A percentile compares a stretch with the other conserved stretches of the same genome.
These are phyloP conservation scores for Pituophis catenifer DNA, from an alignment of 2,113 vertebrate genomes.

Conservation along the genomic window DNA sequence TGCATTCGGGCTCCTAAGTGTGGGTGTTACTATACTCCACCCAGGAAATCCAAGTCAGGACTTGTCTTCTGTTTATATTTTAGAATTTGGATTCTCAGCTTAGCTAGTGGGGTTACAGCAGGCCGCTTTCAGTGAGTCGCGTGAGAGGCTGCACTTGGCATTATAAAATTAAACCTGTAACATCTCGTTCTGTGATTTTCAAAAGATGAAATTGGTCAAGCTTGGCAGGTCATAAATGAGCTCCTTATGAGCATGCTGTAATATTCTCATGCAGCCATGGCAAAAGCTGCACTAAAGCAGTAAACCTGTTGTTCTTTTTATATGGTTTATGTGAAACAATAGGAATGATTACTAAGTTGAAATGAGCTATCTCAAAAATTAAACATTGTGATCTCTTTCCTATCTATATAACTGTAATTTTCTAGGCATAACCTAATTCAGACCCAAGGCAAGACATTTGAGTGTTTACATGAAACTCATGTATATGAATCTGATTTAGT, in stretches of 20 bases:
- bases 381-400: neutral
- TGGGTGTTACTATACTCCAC: constrained; percentile 33
- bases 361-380: neutral
- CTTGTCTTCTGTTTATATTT: constrained; percentile 16
- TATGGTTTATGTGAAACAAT: neutral
- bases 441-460: neutral
- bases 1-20: constrained; percentile 4
- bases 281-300: neutral
- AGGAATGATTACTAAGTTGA: neutral
- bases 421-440: neutral
- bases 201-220: neutral
- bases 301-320: rapidly evolving
- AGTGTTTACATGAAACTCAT: neutral
- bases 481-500: no score
- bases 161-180: rapidly evolving
- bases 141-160: neutral
- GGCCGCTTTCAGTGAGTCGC: neutral
- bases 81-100: neutral
- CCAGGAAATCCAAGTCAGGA: constrained; percentile 38
- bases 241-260: rapidly evolving
- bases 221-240: rapidly evolving
- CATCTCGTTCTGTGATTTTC: rapidly evolving
- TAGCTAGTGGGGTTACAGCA: neutral
- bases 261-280: neutral
- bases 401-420: neutral